Percentiles rank a stretch among this genome's conserved stretches.
These are phyloP conservation scores for Tupaia chinensis DNA, from an alignment of 2,113 vertebrate genomes.

Conservation along the genomic window DNA sequence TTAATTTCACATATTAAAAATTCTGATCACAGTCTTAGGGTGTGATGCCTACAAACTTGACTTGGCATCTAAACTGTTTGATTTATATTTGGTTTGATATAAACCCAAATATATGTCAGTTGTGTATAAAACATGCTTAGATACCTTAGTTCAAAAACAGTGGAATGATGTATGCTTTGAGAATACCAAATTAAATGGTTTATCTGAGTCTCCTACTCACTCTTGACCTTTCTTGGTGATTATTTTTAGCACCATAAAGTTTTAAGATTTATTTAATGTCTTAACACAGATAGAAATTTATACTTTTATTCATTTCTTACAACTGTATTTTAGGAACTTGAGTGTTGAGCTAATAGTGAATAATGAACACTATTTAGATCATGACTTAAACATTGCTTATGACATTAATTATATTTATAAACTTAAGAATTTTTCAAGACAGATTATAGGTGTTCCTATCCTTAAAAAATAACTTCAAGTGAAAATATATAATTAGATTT, in stretches of 20 bases:
- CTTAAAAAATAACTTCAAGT: conserved; percentile 55
- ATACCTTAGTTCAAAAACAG: conserved; percentile 15
- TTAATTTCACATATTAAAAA: conserved; percentile 66
- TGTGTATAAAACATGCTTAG: conserved; percentile 3
- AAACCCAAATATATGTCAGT: conserved; percentile 28
- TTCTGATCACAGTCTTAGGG: neutral
- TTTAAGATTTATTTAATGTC: conserved; percentile 63
- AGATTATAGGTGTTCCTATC: conserved; percentile 48
- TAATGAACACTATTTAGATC: conserved; percentile 65
- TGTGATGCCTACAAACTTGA: conserved; percentile 44
- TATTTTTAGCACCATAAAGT: conserved; percentile 62
- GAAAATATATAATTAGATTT: conserved; percentile 52
- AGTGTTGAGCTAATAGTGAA: conserved; percentile 59
- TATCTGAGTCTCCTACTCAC: neutral
- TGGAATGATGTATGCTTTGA: conserved; percentile 28
- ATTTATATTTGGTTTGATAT: too few relatives aligned
- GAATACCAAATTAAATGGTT: conserved; percentile 50
- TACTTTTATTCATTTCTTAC: conserved; percentile 55
- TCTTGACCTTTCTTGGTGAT: conserved; percentile 46
- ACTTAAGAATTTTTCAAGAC: neutral
- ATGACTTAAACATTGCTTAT: conserved; percentile 20
- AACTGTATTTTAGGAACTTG: conserved; percentile 57
- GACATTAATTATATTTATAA: conserved; percentile 43
- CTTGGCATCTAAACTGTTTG: neutral
- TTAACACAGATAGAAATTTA: conserved; percentile 39